Conservation (phyloP, 2,113 vertebrate species). For the Opisthocomus hoazin region DNA sequence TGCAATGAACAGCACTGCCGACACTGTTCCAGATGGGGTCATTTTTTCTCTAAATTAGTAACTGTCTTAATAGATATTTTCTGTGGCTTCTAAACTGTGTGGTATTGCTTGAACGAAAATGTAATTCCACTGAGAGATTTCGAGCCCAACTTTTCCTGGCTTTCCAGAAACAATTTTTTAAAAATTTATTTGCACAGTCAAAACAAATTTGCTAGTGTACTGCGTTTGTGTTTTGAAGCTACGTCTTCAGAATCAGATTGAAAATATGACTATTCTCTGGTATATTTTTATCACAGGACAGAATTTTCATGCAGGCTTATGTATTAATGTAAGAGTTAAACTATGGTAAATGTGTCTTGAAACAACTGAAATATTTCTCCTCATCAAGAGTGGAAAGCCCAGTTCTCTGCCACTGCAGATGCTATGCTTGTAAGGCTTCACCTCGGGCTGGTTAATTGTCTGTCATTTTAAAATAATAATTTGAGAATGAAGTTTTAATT, state of each 20-base stretch:
- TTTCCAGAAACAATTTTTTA: not conserved
- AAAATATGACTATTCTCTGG: not conserved
- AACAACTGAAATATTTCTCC: not conserved
- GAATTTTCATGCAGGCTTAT: not conserved
- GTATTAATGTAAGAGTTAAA: not conserved
- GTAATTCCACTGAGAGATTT: conserved; percentile 5
- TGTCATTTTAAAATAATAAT: not conserved
- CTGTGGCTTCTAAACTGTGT: not conserved
- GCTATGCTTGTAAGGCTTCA: not conserved
- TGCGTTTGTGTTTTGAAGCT: not conserved
- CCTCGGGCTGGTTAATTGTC: not conserved
- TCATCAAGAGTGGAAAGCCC: not conserved
- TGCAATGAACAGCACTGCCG: not conserved
- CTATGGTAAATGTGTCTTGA: not conserved
- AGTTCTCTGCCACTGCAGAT: not conserved
- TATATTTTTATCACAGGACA: not conserved
- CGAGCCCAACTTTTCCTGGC: not conserved
- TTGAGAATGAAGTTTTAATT: not conserved
- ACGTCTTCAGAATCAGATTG: not conserved
- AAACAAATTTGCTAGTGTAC: fast-evolving
- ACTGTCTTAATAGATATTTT: conserved; percentile 39
- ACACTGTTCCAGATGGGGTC: not conserved
- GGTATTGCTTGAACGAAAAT: not conserved
- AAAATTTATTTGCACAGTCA: not conserved
- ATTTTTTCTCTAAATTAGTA: conserved; percentile 44